Evolutionary conservation across 2,797 vertebrate species (phyloP).

Genomic region (Sphenodon punctatus): DNA sequence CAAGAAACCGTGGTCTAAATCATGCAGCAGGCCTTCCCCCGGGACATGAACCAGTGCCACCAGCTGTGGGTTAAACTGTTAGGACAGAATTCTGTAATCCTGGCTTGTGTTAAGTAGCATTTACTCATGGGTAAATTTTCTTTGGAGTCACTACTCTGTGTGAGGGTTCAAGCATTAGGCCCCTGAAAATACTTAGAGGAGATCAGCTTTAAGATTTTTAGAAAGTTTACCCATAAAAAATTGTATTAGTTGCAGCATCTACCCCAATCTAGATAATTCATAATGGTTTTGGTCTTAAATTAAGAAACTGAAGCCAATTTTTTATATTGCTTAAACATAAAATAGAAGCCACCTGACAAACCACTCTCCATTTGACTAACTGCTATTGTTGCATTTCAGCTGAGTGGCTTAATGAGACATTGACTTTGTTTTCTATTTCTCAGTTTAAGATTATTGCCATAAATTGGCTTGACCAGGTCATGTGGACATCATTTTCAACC

Average conservation of each 20-base stretch:
- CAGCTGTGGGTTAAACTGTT: not conserved
- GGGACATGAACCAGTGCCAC: too few species aligned
- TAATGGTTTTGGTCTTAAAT: not conserved
- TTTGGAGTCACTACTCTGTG: not conserved
- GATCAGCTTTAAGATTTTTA: not conserved
- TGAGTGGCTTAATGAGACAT: too few species aligned
- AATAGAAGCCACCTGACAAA: not conserved
- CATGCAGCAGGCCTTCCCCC: too few species aligned
- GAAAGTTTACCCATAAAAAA: not conserved
- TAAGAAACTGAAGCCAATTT: not conserved
- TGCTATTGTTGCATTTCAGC: too few species aligned
- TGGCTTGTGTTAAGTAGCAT: not conserved
- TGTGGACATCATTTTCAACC: not conserved
- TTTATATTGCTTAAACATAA: not conserved
- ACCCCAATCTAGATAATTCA: not conserved
- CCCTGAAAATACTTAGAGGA: not conserved
- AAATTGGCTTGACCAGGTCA: not conserved
- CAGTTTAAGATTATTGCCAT: constrained; percentile 8
- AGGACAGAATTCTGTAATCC: not conserved
- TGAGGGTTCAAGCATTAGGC: not conserved
- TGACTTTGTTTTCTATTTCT: not conserved
- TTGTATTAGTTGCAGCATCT: not conserved
- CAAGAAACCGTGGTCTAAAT: too few species aligned
- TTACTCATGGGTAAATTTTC: not conserved
- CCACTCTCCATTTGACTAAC: too few species aligned